A percentile compares a stretch with the other conserved stretches of the same genome.
Conservation (phyloP, 2,797 vertebrate genomes). For the Poeciliopsis presidionis region DNA sequence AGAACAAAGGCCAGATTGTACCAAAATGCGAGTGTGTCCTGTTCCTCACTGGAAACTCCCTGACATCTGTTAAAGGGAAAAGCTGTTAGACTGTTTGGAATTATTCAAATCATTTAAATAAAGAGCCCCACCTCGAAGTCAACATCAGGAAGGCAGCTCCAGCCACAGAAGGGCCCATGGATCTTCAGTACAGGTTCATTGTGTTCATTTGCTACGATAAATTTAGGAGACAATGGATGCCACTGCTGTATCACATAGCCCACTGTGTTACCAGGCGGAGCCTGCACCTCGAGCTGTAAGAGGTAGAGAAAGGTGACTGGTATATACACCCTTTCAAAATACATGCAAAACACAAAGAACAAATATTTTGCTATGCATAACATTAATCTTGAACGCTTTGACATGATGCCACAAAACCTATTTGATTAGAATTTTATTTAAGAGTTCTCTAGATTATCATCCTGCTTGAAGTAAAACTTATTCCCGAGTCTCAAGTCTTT, state of each 20-base stretch:
- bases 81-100: conserved; percentile 34
- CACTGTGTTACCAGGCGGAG: conserved; percentile 87
- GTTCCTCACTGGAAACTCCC: conserved; percentile 15
- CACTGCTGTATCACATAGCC: conserved; percentile 91
- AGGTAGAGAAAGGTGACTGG: conserved; percentile 17
- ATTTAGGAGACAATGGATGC: conserved; percentile 89
- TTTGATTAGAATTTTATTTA: not conserved
- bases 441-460: not conserved
- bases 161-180: conserved; percentile 86
- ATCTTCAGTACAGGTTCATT: conserved; percentile 84
- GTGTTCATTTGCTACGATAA: conserved; percentile 86
- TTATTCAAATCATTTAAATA: conserved; percentile 40
- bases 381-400: not conserved
- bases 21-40: conserved; percentile 49
- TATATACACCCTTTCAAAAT: not conserved
- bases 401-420: not conserved
- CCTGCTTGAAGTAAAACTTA: not conserved
- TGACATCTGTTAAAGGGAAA: conserved; percentile 11
- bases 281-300: conserved; percentile 89
- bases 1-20: conserved; percentile 64
- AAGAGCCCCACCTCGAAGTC: conserved; percentile 88
- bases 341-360: not conserved
- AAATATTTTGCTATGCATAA: not conserved
- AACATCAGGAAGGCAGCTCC: conserved; percentile 89
- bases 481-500: not conserved